A percentile compares a stretch with the other conserved stretches of the same genome.
These are phyloP conservation scores for Epinephelus fuscoguttatus DNA, from an alignment of 2,113 vertebrate species.

Conservation along the genomic window DNA sequence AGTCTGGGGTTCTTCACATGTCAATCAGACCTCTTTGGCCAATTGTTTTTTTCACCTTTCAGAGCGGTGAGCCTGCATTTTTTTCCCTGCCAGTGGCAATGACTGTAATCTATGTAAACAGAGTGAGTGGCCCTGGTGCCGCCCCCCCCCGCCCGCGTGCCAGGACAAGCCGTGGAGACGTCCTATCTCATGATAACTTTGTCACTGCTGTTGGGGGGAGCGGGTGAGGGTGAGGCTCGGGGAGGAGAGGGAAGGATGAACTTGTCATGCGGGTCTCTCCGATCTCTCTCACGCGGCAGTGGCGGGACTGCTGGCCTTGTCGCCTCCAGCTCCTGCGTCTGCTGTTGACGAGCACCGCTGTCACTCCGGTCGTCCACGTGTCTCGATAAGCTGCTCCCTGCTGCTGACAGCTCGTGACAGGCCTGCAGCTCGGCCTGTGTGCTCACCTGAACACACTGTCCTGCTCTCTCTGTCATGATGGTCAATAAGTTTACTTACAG, in stretches of 20 bases:
- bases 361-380: constrained; percentile 49
- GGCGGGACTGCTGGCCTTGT: constrained; percentile 51
- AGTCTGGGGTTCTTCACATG: constrained; percentile 5
- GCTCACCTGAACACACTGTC: constrained; percentile 60
- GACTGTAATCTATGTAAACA: constrained; percentile 48
- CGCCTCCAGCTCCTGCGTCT: constrained; percentile 51
- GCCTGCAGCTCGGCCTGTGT: constrained; percentile 25
- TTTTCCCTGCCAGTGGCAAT: constrained; percentile 29
- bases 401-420: constrained; percentile 62
- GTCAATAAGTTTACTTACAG: neutral
- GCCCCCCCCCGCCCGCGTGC: neutral
- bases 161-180: constrained; percentile 29
- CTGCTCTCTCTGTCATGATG: neutral
- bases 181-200: constrained; percentile 59
- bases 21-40: constrained; percentile 19
- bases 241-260: constrained; percentile 22
- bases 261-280: constrained; percentile 50
- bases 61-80: constrained; percentile 35
- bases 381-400: constrained; percentile 36
- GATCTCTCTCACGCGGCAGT: constrained; percentile 28
- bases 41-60: constrained; percentile 34
- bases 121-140: constrained; percentile 13
- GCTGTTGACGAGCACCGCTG: constrained; percentile 50
- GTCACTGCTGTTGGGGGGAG: constrained; percentile 33
- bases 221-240: neutral